A percentile compares a stretch with the other conserved stretches of the same genome.
Evolutionary conservation across 2,888 invertebrate species (phyloP).

Genomic region (Agonopterix subpropinquella): DNA sequence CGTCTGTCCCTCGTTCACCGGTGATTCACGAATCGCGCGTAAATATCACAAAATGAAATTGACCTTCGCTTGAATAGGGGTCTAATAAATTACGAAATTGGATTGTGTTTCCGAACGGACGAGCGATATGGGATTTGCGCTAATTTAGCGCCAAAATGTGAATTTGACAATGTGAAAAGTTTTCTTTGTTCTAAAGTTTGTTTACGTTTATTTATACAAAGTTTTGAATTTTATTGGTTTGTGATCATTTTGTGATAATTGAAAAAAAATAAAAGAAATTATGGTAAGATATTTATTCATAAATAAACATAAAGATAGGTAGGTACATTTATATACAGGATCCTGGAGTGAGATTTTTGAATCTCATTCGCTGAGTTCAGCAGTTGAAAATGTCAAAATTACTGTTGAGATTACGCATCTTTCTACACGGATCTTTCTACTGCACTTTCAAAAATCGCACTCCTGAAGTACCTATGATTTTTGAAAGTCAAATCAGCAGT

Average conservation of each 20-base stretch:
- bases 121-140: background rate
- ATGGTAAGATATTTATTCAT: no score
- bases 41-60: constrained; percentile 14
- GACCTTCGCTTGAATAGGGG: constrained; percentile 5
- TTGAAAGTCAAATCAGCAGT: no score
- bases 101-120: background rate
- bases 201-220: background rate
- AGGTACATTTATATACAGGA: no score
- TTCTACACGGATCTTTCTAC: no score
- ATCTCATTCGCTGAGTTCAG: no score
- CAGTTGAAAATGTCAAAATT: no score
- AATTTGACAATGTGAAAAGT: background rate
- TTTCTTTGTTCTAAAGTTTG: background rate
- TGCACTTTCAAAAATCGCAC: no score
- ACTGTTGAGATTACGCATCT: no score
- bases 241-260: background rate
- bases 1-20: constrained; percentile 17
- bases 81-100: background rate
- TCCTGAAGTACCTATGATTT: no score
- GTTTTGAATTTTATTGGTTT: background rate
- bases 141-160: background rate
- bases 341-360: no score
- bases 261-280: no score
- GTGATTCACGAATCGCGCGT: constrained; percentile 18
- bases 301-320: no score